These are phyloP conservation scores for Synergus itoensis DNA, from an alignment of 2,888 invertebrate genomes.

Conservation along the genomic window DNA sequence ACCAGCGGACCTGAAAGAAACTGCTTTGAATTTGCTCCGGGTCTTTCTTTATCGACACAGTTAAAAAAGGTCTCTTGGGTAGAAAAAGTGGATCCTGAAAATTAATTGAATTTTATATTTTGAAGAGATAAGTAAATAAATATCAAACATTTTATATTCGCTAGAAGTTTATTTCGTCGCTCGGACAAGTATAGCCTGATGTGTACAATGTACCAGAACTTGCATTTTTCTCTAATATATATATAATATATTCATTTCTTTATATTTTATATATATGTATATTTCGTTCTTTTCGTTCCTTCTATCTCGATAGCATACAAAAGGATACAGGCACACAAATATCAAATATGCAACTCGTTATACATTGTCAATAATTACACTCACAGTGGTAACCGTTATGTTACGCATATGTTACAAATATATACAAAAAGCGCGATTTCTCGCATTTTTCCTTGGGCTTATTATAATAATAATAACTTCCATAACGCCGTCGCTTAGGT, in stretches of 20 bases:
- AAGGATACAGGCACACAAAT: conserved; percentile 78
- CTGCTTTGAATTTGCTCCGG: no score
- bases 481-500: conserved; percentile 8
- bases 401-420: conserved; percentile 67
- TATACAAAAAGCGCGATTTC: conserved; percentile 60
- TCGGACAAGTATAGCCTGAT: conserved; percentile 69
- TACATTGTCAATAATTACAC: conserved; percentile 74
- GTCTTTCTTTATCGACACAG: no score
- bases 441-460: conserved; percentile 28
- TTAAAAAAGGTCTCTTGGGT: no score
- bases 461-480: conserved; percentile 21
- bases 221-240: conserved; percentile 62
- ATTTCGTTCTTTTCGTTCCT: conserved; percentile 67
- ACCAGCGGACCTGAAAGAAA: conserved; percentile 1
- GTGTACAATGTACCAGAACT: conserved; percentile 67
- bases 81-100: no score
- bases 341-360: conserved; percentile 75
- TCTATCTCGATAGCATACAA: conserved; percentile 74
- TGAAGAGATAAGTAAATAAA: conserved; percentile 42
- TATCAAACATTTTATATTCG: conserved; percentile 62
- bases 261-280: conserved; percentile 67
- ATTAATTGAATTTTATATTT: background rate
- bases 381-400: conserved; percentile 67
- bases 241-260: conserved; percentile 66
- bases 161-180: conserved; percentile 76